phyloP scores from a whole-genome alignment of 2,113 vertebrate species.

The Sapajus apella region DNA sequence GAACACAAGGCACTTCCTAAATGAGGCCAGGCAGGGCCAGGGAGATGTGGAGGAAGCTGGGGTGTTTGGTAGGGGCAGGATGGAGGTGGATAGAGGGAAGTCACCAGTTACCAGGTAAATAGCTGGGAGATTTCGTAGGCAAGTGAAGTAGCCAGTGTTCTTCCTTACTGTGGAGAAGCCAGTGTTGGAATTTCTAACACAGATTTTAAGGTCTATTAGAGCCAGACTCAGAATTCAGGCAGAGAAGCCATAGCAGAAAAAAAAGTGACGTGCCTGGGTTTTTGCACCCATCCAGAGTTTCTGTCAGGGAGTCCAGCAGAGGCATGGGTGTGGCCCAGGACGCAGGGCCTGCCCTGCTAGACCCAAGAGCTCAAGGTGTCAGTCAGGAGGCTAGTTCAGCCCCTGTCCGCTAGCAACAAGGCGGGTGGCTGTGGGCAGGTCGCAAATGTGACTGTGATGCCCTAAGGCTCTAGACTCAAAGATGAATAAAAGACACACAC shows the following conservation, averaged over 20 bases:
- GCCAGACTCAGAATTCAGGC: neutral
- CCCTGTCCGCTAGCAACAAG: too few relatives aligned
- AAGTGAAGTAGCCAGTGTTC: neutral
- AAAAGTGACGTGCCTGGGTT: neutral
- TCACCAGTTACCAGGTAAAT: neutral
- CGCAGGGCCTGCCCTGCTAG: neutral
- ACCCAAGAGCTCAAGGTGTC: neutral
- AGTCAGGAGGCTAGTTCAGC: neutral
- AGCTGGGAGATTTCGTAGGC: neutral
- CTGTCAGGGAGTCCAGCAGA: neutral
- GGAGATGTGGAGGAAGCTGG: neutral
- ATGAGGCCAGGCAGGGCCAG: neutral
- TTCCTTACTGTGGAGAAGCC: neutral
- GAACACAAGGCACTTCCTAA: neutral
- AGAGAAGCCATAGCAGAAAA: neutral
- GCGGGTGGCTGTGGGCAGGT: too few relatives aligned
- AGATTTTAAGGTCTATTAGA: neutral
- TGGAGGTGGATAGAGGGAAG: neutral
- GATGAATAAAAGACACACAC: neutral
- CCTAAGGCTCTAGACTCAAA: neutral
- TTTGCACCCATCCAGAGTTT: neutral
- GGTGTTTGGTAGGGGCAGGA: too few relatives aligned
- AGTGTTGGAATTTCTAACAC: neutral
- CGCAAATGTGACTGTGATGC: fast-evolving
- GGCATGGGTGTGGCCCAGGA: neutral